Evolutionary conservation across 1,140 invertebrate genomes (phyloP).

Genomic region (Hydropsyche tenuis): DNA sequence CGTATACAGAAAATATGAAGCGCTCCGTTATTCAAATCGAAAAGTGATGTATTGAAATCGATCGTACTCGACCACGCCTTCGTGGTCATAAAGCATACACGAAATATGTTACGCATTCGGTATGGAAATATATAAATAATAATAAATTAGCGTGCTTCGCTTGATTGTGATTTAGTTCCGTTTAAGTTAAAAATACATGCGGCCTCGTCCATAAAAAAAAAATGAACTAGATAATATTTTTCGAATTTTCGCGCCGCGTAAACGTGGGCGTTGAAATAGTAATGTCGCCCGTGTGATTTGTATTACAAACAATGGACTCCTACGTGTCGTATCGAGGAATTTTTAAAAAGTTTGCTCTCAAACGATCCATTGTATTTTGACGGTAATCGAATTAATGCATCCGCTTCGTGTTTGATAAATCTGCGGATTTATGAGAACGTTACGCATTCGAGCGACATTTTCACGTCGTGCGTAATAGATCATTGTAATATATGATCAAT

Average conservation of each 20-base stretch:
- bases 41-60: not conserved
- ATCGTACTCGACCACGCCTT: not conserved
- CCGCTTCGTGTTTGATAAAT: slow-evolving; percentile 6
- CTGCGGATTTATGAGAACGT: slow-evolving; percentile 2
- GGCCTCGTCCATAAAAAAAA: not conserved
- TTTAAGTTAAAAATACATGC: not conserved
- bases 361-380: slow-evolving; percentile 18
- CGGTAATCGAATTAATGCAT: slow-evolving; percentile 16
- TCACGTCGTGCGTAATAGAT: not conserved
- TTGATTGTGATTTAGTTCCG: slow-evolving; percentile 17
- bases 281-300: slow-evolving; percentile 20
- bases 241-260: slow-evolving; percentile 14
- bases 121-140: not conserved
- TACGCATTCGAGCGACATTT: slow-evolving; percentile 14
- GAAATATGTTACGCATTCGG: slow-evolving; percentile 4
- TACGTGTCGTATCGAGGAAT: slow-evolving; percentile 11
- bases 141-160: not conserved
- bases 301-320: slow-evolving; percentile 26
- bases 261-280: slow-evolving; percentile 8
- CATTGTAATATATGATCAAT: not conserved
- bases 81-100: not conserved
- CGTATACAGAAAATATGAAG: not conserved
- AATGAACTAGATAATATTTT: not conserved
- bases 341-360: slow-evolving; percentile 8
- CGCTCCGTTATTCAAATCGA: not conserved